Percentiles rank a stretch among this genome's conserved stretches.
Conservation (phyloP, 2,888 invertebrate genomes). For the Gymnoscelis rufifasciata region DNA sequence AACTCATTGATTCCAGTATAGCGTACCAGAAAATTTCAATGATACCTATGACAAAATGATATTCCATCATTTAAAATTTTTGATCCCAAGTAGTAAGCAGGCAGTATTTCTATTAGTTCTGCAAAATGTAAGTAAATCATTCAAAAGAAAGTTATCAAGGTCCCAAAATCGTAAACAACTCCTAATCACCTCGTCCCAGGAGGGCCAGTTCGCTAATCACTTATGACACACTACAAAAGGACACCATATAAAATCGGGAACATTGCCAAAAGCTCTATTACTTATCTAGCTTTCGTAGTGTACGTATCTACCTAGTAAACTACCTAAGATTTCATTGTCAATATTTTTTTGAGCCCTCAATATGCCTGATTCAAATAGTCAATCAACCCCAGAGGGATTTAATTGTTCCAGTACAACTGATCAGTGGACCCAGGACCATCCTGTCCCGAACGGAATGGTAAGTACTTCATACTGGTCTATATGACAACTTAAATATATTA, state of each 20-base stretch:
- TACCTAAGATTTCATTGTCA: background rate
- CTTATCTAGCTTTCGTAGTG: slow-evolving; percentile 38
- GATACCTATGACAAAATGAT: too few species aligned
- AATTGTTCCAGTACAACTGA: slow-evolving; percentile 31
- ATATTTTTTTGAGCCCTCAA: background rate
- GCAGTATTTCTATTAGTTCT: too few species aligned
- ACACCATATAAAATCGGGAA: slow-evolving; percentile 48
- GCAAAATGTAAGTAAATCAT: background rate
- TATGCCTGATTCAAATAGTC: slow-evolving; percentile 29
- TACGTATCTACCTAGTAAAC: slow-evolving; percentile 21
- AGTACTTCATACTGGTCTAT: slow-evolving; percentile 9
- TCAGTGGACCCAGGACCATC: slow-evolving; percentile 35
- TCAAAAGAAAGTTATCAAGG: background rate
- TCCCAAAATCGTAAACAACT: slow-evolving; percentile 24
- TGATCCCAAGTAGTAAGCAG: too few species aligned
- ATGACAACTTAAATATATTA: too few species aligned
- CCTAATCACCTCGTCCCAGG: slow-evolving; percentile 33
- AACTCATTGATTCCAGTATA: too few species aligned
- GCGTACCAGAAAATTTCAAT: too few species aligned
- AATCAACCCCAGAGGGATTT: slow-evolving; percentile 20
- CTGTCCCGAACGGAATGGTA: slow-evolving; percentile 37
- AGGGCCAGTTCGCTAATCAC: slow-evolving; percentile 40
- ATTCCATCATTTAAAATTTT: too few species aligned
- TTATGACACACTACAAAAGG: slow-evolving; percentile 28
- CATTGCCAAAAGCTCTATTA: slow-evolving; percentile 36